phyloP scores from a whole-genome alignment of 1,140 invertebrate genomes.

The Philopotamus ludificatus region DNA sequence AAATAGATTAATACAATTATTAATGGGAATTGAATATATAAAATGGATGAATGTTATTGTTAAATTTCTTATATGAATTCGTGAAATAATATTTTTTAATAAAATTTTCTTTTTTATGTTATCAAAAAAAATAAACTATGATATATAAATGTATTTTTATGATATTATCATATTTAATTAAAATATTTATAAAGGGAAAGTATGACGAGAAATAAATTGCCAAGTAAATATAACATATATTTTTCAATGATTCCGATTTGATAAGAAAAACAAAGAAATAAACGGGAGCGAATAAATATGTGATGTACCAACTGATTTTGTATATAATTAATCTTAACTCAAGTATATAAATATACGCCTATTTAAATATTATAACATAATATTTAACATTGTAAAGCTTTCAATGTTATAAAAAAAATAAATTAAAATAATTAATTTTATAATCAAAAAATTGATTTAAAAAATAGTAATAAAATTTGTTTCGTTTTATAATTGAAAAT shows the following conservation, averaged over 20 bases:
- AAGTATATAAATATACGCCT: slow-evolving; percentile 11
- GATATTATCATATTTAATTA: too few species aligned
- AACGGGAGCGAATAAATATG: slow-evolving; percentile 33
- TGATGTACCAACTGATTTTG: slow-evolving; percentile 41
- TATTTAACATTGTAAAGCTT: slow-evolving; percentile 29
- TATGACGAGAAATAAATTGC: background rate
- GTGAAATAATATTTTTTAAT: slow-evolving; percentile 11
- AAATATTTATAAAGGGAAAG: too few species aligned
- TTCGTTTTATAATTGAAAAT: too few species aligned
- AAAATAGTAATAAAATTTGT: too few species aligned
- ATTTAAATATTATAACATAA: slow-evolving; percentile 10
- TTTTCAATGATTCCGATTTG: background rate
- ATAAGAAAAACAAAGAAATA: too few species aligned
- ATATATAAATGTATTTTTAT: background rate
- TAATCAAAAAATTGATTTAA: too few species aligned
- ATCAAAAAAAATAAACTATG: background rate
- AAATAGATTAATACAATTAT: too few species aligned
- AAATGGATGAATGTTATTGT: too few species aligned
- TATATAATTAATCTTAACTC: slow-evolving; percentile 30
- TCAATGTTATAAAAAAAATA: slow-evolving; percentile 28
- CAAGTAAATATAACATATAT: background rate
- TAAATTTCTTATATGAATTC: too few species aligned
- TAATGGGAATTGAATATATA: too few species aligned
- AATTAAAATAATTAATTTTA: too few species aligned
- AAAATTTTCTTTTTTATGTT: background rate